Conservation (phyloP, 2,113 vertebrate species). For the Lates calcarifer region DNA sequence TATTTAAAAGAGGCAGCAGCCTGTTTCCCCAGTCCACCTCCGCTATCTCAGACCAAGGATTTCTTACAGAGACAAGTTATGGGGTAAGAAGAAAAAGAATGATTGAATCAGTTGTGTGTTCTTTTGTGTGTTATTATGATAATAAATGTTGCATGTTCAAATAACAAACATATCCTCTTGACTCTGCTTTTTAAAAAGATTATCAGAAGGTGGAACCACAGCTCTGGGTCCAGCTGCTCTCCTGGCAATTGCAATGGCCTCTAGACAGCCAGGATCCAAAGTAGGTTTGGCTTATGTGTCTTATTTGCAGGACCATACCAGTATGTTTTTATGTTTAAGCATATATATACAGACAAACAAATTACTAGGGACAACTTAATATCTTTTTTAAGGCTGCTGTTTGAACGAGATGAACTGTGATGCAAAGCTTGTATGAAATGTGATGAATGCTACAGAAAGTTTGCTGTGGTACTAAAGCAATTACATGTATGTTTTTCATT, state of each 20-base stretch:
- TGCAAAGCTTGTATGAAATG: not conserved
- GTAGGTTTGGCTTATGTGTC: constrained; percentile 55
- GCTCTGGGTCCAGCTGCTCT: constrained; percentile 85
- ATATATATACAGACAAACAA: not conserved
- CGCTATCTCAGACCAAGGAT: constrained; percentile 70
- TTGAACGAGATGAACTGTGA: not conserved
- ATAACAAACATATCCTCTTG: not conserved
- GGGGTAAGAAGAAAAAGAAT: constrained; percentile 53
- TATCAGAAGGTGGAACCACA: constrained; percentile 79
- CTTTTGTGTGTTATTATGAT: not conserved
- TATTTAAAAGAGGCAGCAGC: constrained; percentile 67
- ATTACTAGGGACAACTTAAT: too few relatives aligned
- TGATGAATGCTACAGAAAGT: not conserved
- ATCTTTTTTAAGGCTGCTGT: not conserved
- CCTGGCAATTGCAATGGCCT: constrained; percentile 81
- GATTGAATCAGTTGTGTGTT: not conserved
- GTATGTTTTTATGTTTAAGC: not conserved
- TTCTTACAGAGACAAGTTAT: constrained; percentile 70
- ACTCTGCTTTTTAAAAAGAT: constrained; percentile 50
- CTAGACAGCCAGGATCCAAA: constrained; percentile 84
- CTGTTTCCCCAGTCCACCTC: constrained; percentile 71
- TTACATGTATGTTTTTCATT: too few relatives aligned
- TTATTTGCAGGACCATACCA: not conserved
- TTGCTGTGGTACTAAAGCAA: too few relatives aligned
- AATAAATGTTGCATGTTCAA: not conserved